These are phyloP conservation scores for Drosophila fungiperda DNA, from an alignment of 2,888 invertebrate species.

Conservation along the genomic window DNA sequence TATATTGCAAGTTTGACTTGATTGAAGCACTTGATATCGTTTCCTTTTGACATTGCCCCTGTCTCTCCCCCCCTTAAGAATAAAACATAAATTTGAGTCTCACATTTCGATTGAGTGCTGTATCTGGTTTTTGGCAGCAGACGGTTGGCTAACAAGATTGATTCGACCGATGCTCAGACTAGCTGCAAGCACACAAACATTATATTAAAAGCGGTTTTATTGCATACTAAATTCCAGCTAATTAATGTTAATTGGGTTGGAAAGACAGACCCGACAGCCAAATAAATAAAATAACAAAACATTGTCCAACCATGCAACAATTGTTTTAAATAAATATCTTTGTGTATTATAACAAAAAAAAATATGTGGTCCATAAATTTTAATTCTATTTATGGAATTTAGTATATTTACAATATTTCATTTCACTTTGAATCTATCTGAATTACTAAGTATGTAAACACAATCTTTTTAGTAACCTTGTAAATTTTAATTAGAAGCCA, in stretches of 20 bases:
- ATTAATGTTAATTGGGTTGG: slow-evolving; percentile 14
- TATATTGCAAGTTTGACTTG: slow-evolving; percentile 78
- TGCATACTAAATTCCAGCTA: not conserved
- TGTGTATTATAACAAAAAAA: not conserved
- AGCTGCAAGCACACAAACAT: slow-evolving; percentile 11
- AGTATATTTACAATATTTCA: not conserved
- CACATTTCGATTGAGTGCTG: slow-evolving; percentile 19
- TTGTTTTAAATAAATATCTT: not conserved
- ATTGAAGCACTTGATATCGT: slow-evolving; percentile 76
- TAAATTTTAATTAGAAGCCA: not conserved
- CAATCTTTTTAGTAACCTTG: not conserved
- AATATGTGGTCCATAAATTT: not conserved
- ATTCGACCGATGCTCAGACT: slow-evolving; percentile 21
- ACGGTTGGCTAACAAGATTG: slow-evolving; percentile 49
- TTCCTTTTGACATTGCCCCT: slow-evolving; percentile 61
- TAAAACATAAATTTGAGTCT: slow-evolving; percentile 9
- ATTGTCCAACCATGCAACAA: not conserved
- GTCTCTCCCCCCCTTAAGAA: slow-evolving; percentile 9
- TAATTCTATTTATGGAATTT: not conserved
- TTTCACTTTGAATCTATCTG: not conserved
- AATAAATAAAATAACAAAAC: not conserved
- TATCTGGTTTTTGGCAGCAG: not conserved
- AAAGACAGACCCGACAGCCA: not conserved
- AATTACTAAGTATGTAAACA: no score
- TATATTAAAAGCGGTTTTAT: not conserved